These are phyloP conservation scores for Lasiurus cinereus DNA, from an alignment of 2,113 vertebrate genomes.

Conservation along the genomic window DNA sequence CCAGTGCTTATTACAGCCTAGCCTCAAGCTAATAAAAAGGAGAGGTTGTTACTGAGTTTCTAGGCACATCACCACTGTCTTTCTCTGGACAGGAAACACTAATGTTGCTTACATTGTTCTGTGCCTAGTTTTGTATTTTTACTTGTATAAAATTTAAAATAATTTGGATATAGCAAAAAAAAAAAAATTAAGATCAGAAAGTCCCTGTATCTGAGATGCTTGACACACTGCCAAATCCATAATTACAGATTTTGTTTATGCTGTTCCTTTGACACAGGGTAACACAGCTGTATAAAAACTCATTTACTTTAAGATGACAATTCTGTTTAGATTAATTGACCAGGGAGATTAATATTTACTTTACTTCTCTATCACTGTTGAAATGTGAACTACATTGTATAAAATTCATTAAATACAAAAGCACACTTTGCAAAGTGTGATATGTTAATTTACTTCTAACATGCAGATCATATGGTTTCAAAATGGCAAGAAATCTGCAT, in stretches of 20 bases:
- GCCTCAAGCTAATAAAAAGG: neutral
- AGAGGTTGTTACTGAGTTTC: neutral
- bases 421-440: slow-evolving; percentile 69
- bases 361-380: slow-evolving; percentile 73
- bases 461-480: slow-evolving; percentile 16
- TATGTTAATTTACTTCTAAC: slow-evolving; percentile 57
- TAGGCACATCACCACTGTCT: neutral
- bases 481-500: neutral
- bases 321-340: slow-evolving; percentile 83
- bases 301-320: slow-evolving; percentile 78
- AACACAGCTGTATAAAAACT: slow-evolving; percentile 75
- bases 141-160: slow-evolving; percentile 18
- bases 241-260: slow-evolving; percentile 66
- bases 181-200: neutral
- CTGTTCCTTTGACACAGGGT: slow-evolving; percentile 72
- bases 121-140: neutral
- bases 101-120: neutral
- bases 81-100: neutral
- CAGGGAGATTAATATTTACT: slow-evolving; percentile 85
- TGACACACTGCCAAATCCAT: slow-evolving; percentile 20
- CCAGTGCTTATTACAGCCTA: neutral
- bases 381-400: slow-evolving; percentile 77
- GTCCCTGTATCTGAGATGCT: neutral
- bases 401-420: slow-evolving; percentile 78
- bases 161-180: neutral